Evolutionary conservation across 2,113 vertebrate genomes (phyloP), one percentile per base, ranked within the genome.

Genomic region (Alethe castanea): DNA sequence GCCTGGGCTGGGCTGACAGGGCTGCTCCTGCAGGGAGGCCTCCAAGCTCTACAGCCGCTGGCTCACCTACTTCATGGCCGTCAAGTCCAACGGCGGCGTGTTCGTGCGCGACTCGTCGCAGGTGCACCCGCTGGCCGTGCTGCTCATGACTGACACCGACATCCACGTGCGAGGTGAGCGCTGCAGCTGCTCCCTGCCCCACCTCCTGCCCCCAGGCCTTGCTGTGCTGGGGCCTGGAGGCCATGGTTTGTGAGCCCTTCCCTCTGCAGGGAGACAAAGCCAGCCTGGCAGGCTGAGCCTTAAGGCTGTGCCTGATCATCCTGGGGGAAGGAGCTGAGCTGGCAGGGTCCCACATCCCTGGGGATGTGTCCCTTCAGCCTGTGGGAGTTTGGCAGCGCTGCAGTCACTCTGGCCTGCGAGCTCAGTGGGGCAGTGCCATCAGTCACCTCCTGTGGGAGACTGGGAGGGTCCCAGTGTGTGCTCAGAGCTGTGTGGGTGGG

Each of bases 71-170:
- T 99, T 99, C 97, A 98, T 98, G 78, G 99, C 99, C 0, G 97
- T 99, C 53, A 99, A 99, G 95, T 99, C 99, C 80, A 98, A 97
- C 0, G 99, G 98, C 1, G 97, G 95, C 0, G 99, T 99, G 35
- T 99, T 99, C 26, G 98, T 99, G 88, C 97, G 99, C 69, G 99
- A 99, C 96, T 99, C 98, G 19, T 99, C 99, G 19, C 97, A 98
- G 52, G 99, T 99, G 48, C 99, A 99, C 96, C 99, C 99, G 0
- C 97, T 99, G 10, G 98, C 99, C 8, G 98, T 99, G 95, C 96
- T 99, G 96, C 98, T 99, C 56, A 97, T 99, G 94, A 99, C 99
- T 0, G 98, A 99, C 52, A 98, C 98, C 4, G 98, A 99, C 4
- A 97, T 99, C 90, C 96, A 97, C 2, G 97, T 99, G 84, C 98